Conservation (phyloP, 2,113 vertebrate genomes). For the Excalfactoria chinensis region DNA sequence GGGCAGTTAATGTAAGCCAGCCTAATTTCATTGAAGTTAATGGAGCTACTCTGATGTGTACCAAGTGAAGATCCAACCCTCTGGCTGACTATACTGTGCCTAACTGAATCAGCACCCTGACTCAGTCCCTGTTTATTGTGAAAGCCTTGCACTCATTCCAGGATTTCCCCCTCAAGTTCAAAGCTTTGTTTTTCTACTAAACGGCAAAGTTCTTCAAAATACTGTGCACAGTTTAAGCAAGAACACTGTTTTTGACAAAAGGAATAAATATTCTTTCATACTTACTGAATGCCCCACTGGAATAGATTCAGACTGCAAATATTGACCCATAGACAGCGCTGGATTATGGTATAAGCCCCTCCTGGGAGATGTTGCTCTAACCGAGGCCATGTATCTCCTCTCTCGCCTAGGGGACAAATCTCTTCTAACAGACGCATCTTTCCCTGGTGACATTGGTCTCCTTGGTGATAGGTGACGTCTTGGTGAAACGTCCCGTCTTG, state of each 20-base stretch:
- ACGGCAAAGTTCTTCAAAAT: not conserved
- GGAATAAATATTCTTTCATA: slow-evolving; percentile 41
- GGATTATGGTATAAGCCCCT: slow-evolving; percentile 89
- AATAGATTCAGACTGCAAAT: slow-evolving; percentile 85
- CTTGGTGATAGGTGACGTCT: slow-evolving; percentile 84
- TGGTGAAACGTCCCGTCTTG: slow-evolving; percentile 89
- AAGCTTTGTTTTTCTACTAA: not conserved
- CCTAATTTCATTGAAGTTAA: not conserved
- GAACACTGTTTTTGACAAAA: not conserved
- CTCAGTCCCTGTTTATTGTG: not conserved
- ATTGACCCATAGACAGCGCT: slow-evolving; percentile 84
- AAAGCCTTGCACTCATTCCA: not conserved
- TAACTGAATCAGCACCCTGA: not conserved
- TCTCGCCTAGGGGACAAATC: slow-evolving; percentile 93
- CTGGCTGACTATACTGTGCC: not conserved
- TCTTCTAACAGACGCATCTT: slow-evolving; percentile 84
- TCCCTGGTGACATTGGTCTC: slow-evolving; percentile 87
- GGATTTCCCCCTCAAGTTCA: not conserved
- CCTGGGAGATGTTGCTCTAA: slow-evolving; percentile 89
- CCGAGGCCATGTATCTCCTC: slow-evolving; percentile 83
- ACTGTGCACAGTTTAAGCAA: not conserved
- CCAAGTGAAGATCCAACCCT: not conserved
- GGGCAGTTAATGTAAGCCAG: not conserved
- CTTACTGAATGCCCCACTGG: slow-evolving; percentile 82
- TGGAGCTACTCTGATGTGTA: not conserved